Evolutionary conservation across 2,888 invertebrate species (phyloP).

Genomic region (Andrena chrysosceles): DNA sequence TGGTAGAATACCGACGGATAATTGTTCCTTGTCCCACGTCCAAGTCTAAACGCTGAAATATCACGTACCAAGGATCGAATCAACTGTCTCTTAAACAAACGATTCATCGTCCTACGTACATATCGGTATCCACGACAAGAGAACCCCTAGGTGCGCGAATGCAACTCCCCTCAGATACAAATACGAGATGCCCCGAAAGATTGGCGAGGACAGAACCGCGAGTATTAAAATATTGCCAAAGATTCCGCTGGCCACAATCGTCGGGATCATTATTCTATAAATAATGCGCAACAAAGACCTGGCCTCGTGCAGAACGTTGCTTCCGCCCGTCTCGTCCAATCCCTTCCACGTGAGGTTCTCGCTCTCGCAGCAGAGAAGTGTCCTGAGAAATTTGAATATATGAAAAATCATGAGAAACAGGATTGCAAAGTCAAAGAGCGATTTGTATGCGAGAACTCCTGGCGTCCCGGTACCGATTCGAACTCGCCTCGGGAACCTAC

Average conservation of each 20-base stretch:
- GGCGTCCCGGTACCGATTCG: not conserved
- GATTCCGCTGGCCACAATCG: constrained; percentile 52
- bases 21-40: constrained; percentile 55
- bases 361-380: constrained; percentile 60
- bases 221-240: constrained; percentile 60
- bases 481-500: constrained; percentile 40
- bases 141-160: constrained; percentile 60
- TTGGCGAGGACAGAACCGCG: constrained; percentile 55
- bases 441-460: not conserved
- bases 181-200: constrained; percentile 63
- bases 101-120: constrained; percentile 46
- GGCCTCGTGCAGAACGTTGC: constrained; percentile 6
- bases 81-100: not conserved
- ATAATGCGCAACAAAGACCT: constrained; percentile 30
- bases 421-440: not conserved
- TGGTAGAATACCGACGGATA: constrained; percentile 65
- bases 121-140: constrained; percentile 65
- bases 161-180: constrained; percentile 62
- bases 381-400: constrained; percentile 41
- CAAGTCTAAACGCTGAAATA: constrained; percentile 62
- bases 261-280: constrained; percentile 58
- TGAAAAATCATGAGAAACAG: not conserved
- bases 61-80: not conserved
- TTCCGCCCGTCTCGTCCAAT: constrained; percentile 15
- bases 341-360: constrained; percentile 45